Conservation (phyloP, 1,140 invertebrate genomes). For the Vanessa tameamea region DNA sequence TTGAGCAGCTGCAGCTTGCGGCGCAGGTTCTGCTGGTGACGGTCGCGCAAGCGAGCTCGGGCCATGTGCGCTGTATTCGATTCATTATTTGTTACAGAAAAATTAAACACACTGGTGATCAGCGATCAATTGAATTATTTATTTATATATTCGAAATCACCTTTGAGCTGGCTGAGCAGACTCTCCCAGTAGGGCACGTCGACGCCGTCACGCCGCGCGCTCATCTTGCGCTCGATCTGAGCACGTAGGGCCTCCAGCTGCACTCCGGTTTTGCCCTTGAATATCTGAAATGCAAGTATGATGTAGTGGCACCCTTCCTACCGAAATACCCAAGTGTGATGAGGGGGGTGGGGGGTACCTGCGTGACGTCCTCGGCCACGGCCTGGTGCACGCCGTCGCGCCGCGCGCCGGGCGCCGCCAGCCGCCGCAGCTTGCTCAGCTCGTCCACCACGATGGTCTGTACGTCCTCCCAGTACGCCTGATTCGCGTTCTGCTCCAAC, state of each 20-base stretch:
- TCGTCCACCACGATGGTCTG: slow-evolving; percentile 98
- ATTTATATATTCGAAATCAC: slow-evolving; percentile 53
- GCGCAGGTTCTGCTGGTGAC: slow-evolving; percentile 95
- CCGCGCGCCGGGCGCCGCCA: slow-evolving; percentile 84
- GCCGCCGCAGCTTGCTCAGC: slow-evolving; percentile 91
- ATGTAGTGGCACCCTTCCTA: no score
- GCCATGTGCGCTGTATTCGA: slow-evolving; percentile 92
- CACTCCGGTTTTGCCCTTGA: slow-evolving; percentile 95
- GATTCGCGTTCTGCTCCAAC: slow-evolving; percentile 91
- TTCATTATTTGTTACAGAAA: no score
- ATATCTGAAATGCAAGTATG: slow-evolving; percentile 81
- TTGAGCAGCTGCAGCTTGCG: slow-evolving; percentile 95
- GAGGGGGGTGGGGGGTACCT: slow-evolving; percentile 47
- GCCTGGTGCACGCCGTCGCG: slow-evolving; percentile 96
- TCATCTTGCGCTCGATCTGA: slow-evolving; percentile 95
- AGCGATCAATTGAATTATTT: no score
- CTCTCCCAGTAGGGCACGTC: slow-evolving; percentile 99
- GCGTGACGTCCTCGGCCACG: slow-evolving; percentile 93
- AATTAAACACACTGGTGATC: no score
- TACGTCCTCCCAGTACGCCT: slow-evolving; percentile 98
- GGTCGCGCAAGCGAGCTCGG: slow-evolving; percentile 92
- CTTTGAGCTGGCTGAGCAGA: slow-evolving; percentile 94
- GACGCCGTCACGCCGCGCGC: slow-evolving; percentile 91
- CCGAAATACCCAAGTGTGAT: no score
- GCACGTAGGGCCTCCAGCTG: slow-evolving; percentile 92